Evolutionary conservation across 2,797 vertebrate species (phyloP), one percentile per base, ranked within the genome.

Genomic region (Hypotaenidia philippensis): DNA sequence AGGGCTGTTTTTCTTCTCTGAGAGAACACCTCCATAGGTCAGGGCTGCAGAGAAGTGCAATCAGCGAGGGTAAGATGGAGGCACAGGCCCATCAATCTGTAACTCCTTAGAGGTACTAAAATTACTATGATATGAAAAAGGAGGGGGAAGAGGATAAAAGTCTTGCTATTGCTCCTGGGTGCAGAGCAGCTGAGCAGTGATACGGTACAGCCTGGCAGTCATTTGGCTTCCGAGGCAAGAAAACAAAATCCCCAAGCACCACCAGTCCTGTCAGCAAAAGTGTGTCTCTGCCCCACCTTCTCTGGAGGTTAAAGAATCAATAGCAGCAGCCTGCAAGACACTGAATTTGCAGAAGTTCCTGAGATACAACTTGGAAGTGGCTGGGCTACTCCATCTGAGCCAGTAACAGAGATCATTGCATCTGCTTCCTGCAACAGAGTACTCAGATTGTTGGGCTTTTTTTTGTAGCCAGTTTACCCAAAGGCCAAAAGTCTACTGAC

Each of bases 351-450:
- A 57, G 53, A 75, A 72, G 41, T 47, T 87, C 45, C 74, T 1
- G 11, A 90, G 34, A 50, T 5, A 8, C 3, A 34, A 65, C 19
- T 50, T 92, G 15, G 21, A 49, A 55, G 22, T 0, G 1, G 14
- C 18, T 7, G 0, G 68, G 17, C 36, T 23, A 45, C 26, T 63
- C 17, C 45, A 20, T n/a, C 7, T 5, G 26, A 84, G n/a, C 15
- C 3, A 1, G 14, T 41, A 90, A 40, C 47, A 36, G 22, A 5
- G 16, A 34, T 9, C 38, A 47, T 22, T 0, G 0, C 76, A 93
- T 34, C 71, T 87, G 64, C 32, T 80, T 91, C 79, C 90, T 74
- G 56, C 34, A 86, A 36, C 32, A 69, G 22, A 60, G 25, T 36
- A 26, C 13, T 69, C 29, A 65, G 7, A 31, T 8, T 32, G 16